These are phyloP conservation scores for Cyclargus thomasi DNA, from an alignment of 1,140 invertebrate species.

Conservation along the genomic window DNA sequence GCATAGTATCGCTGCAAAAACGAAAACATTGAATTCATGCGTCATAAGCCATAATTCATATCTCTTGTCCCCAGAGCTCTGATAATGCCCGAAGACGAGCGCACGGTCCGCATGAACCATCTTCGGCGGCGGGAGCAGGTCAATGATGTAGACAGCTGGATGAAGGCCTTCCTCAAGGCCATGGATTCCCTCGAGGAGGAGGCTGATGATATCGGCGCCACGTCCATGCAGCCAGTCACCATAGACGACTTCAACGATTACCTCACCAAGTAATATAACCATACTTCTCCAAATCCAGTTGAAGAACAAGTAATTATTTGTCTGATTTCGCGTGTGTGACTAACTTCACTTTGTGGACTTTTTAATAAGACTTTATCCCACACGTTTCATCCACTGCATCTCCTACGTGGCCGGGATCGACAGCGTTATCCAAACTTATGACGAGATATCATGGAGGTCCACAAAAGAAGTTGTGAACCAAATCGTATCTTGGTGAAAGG, in stretches of 20 bases:
- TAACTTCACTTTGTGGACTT: not conserved
- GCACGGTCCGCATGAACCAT: slow-evolving; percentile 90
- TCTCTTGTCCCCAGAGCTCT: slow-evolving; percentile 77
- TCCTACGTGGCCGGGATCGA: too few species aligned
- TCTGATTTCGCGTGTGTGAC: not conserved
- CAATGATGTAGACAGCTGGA: slow-evolving; percentile 92
- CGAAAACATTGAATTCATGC: too few species aligned
- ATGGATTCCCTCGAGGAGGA: slow-evolving; percentile 88
- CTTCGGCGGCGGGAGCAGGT: slow-evolving; percentile 86
- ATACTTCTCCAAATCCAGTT: not conserved
- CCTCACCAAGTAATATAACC: slow-evolving; percentile 81
- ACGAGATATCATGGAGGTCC: too few species aligned
- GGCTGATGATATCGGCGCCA: slow-evolving; percentile 85
- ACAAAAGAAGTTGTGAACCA: too few species aligned
- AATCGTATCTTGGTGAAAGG: too few species aligned
- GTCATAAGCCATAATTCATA: not conserved
- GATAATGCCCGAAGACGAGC: slow-evolving; percentile 92
- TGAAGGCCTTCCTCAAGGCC: slow-evolving; percentile 89
- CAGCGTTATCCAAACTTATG: too few species aligned
- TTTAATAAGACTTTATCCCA: not conserved
- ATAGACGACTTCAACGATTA: slow-evolving; percentile 93
- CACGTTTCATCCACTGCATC: too few species aligned
- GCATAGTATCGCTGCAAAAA: too few species aligned
- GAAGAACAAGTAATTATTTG: not conserved
- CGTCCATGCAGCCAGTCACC: slow-evolving; percentile 88